Percentiles rank a stretch among this genome's conserved stretches.
Evolutionary conservation across 2,797 vertebrate genomes (phyloP).

Genomic region (Sebastes alutus): DNA sequence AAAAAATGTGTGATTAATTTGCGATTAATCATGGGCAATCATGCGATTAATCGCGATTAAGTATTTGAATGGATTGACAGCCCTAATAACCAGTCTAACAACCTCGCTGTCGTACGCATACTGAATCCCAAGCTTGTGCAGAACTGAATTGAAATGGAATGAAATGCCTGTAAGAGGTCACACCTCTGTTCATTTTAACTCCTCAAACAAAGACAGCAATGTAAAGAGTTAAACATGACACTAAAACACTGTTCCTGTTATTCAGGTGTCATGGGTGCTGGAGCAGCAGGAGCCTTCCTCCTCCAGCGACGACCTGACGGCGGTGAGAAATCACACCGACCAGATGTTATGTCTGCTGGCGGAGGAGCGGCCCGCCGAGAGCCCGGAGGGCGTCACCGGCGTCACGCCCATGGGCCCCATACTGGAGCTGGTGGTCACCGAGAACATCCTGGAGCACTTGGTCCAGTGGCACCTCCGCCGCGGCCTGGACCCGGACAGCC

Average conservation of each 20-base stretch:
- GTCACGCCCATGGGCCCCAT: constrained; percentile 84
- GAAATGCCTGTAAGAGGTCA: background rate
- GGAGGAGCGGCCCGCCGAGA: constrained; percentile 87
- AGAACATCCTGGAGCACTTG: constrained; percentile 89
- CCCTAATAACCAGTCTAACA: background rate
- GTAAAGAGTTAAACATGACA: background rate
- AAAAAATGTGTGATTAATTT: too few relatives aligned
- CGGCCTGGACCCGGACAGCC: constrained; percentile 84
- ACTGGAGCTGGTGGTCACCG: constrained; percentile 87
- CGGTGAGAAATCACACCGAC: constrained; percentile 94
- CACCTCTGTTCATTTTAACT: background rate
- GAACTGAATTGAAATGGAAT: background rate
- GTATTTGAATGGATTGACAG: too few relatives aligned
- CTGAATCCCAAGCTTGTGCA: background rate
- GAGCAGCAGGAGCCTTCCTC: constrained; percentile 84
- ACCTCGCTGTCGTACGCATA: background rate
- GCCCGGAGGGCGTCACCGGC: constrained; percentile 37
- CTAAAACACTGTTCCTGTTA: background rate
- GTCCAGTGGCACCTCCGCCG: constrained; percentile 91
- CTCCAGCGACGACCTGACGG: constrained; percentile 90
- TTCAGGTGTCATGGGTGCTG: constrained; percentile 91
- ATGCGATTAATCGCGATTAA: too few relatives aligned
- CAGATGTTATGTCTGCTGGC: constrained; percentile 95
- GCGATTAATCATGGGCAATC: too few relatives aligned
- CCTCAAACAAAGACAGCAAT: background rate